Base-by-base conservation (phyloP, 1,140 invertebrate species). In the Cylas formicarius region DNA sequence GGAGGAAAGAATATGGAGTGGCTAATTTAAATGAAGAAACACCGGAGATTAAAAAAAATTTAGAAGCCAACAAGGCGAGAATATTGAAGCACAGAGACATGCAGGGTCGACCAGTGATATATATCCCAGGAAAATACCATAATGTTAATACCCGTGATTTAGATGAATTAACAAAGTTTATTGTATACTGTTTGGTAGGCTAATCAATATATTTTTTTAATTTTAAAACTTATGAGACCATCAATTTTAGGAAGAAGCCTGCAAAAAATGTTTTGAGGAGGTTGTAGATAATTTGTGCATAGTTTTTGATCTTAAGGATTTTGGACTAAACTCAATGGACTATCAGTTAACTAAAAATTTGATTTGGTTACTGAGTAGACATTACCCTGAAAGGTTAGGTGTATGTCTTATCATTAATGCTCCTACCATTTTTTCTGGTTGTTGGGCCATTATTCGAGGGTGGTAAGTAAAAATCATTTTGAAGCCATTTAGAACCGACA, bases 221-320 rank as follows among this genome's bases (percentile, higher is more conserved):
- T 36, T 43, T 17, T 48, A n/a, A 45, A 5, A 44, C 39, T n/a
- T n/a, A n/a, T n/a, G n/a, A n/a, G n/a, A n/a, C n/a, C n/a, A n/a
- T n/a, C n/a, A n/a, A 27, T 38, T 53, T 69, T 67, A 80, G 78
- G 82, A 85, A 64, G 76, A 80, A 58, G 80, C 80, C 2, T 82
- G 80, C 62, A 81, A 82, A 56, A 79, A 73, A 62, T 83, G 81
- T 68, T 81, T 84, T 65, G 82, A 84, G 59, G 80, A 83, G 65
- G 80, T 85, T 2, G 72, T 82, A n/a, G 82, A 85, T 62, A 83
- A 81, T 56, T 58, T 85, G 2, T 84, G 82, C 56, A 83, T 84
- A 54, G 76, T 86, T 17, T 84, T 86, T 67, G 82, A 86, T 57
- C 57, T 86, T 37, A 75, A 77, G 37, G 77, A 78, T 42, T 84